These are phyloP conservation scores for Gallinago paraguaiae DNA, from an alignment of 2,113 vertebrate genomes.

Conservation along the genomic window DNA sequence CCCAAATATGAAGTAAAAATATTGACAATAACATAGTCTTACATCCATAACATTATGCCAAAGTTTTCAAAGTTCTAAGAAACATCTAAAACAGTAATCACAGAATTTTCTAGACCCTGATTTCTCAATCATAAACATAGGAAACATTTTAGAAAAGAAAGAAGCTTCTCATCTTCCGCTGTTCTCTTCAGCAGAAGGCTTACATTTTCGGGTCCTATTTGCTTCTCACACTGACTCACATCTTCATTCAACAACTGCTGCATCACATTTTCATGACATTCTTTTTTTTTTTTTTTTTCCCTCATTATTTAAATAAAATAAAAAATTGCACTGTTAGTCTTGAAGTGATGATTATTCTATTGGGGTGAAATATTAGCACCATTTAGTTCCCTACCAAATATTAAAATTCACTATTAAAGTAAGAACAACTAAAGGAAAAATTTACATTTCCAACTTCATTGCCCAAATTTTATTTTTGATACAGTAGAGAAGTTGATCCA, in stretches of 20 bases:
- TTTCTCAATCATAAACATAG: background rate
- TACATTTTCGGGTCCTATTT: background rate
- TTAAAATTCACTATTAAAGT: background rate
- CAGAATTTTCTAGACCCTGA: background rate
- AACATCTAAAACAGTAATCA: background rate
- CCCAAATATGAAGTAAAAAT: background rate
- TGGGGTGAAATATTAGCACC: background rate
- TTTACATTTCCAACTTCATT: background rate
- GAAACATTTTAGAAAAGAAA: background rate
- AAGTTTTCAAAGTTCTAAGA: background rate
- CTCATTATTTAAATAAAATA: background rate
- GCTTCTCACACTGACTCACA: background rate
- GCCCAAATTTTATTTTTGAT: background rate
- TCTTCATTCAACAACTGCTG: background rate
- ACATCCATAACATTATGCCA: background rate
- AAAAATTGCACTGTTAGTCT: background rate
- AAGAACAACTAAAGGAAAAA: background rate
- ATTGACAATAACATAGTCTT: background rate
- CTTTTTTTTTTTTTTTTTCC: background rate
- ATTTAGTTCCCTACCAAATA: background rate
- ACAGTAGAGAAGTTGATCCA: background rate
- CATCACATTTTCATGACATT: background rate
- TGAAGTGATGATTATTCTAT: background rate
- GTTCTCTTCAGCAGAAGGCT: background rate
- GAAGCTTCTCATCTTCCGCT: background rate